phyloP scores from a whole-genome alignment of 2,888 invertebrate species.

The Heliconius sara region DNA sequence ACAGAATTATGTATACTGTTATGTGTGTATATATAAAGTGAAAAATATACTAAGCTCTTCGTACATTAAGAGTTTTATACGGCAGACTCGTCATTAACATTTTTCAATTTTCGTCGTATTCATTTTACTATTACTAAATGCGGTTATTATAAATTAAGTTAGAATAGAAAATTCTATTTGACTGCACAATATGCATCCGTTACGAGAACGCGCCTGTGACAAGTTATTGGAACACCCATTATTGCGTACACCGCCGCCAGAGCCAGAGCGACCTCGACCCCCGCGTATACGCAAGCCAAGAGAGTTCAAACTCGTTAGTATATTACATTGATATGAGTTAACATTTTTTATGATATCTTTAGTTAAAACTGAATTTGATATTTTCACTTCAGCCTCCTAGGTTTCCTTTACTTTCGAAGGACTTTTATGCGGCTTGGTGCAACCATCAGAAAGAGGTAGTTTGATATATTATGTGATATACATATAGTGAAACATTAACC shows the following conservation, averaged over 20 bases:
- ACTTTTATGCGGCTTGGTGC: conserved; percentile 72
- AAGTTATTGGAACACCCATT: conserved; percentile 64
- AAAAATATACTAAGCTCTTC: neutral
- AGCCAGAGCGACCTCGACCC: conserved; percentile 68
- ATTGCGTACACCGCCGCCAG: conserved; percentile 70
- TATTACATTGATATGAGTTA: neutral
- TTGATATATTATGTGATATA: neutral
- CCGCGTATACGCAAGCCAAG: conserved; percentile 67
- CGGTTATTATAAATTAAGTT: neutral
- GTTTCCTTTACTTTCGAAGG: conserved; percentile 66
- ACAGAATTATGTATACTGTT: neutral
- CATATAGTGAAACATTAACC: neutral
- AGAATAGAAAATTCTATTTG: neutral
- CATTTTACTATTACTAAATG: neutral
- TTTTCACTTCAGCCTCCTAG: conserved; percentile 63
- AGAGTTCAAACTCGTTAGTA: conserved; percentile 69
- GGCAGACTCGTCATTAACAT: neutral
- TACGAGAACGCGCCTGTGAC: conserved; percentile 66
- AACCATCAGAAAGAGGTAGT: conserved; percentile 75
- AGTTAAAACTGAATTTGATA: neutral
- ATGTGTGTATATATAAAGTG: no score
- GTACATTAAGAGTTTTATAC: neutral
- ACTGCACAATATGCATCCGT: conserved; percentile 64
- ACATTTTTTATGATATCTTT: neutral
- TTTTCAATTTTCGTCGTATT: neutral